A percentile compares a stretch with the other conserved stretches of the same genome.
Evolutionary conservation across 2,113 vertebrate genomes (phyloP).

Genomic region (Heterocephalus glaber): DNA sequence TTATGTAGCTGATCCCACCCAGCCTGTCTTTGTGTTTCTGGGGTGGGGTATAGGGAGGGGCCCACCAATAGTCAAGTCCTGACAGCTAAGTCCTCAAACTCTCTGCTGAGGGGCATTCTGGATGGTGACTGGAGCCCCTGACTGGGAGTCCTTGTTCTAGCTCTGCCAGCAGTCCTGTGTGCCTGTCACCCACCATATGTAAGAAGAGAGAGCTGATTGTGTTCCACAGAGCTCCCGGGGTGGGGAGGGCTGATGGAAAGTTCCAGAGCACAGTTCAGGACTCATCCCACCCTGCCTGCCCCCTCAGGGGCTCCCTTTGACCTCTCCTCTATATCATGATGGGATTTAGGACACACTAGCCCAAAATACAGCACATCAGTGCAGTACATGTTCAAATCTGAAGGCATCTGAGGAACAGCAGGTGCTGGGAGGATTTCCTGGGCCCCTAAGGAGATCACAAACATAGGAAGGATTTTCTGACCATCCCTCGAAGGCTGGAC

Average conservation of each 20-base stretch:
- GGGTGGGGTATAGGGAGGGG: background rate
- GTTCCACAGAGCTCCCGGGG: background rate
- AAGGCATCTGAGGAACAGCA: background rate
- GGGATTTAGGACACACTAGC: background rate
- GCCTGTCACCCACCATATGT: background rate
- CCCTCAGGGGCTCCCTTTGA: background rate
- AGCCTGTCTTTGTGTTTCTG: background rate
- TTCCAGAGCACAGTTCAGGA: background rate
- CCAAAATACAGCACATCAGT: background rate
- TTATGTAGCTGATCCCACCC: background rate
- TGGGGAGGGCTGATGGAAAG: background rate
- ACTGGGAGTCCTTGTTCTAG: background rate
- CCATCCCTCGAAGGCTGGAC: background rate
- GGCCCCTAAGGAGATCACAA: background rate
- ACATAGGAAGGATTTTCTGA: background rate
- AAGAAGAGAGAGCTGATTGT: background rate
- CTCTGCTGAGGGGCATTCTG: background rate
- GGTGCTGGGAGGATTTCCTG: background rate
- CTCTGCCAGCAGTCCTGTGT: background rate
- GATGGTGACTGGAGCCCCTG: background rate
- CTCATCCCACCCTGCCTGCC: background rate
- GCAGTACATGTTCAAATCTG: background rate
- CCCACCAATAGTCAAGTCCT: background rate
- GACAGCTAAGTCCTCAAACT: background rate
- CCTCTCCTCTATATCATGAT: background rate